A percentile compares a stretch with the other conserved stretches of the same genome.
Evolutionary conservation across 2,888 invertebrate species (phyloP).

Genomic region (Mythimna albipuncta): DNA sequence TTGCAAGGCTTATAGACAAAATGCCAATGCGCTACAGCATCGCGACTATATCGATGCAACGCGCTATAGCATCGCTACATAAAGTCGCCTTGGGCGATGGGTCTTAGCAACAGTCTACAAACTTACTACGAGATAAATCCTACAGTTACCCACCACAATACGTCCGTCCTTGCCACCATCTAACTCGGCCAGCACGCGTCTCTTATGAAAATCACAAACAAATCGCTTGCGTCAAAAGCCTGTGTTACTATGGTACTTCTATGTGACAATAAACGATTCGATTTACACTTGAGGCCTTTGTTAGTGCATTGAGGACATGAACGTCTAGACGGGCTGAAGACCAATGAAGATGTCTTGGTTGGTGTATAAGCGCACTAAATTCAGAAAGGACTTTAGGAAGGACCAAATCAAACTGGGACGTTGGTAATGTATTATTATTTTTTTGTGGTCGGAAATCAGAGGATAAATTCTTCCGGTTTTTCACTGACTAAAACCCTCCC

Average conservation of each 20-base stretch:
- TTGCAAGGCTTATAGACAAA: too few species aligned
- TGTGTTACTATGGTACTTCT: slow-evolving; percentile 24
- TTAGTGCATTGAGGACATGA: slow-evolving; percentile 14
- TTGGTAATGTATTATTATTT: too few species aligned
- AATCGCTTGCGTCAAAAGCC: slow-evolving; percentile 56
- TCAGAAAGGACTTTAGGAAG: not conserved
- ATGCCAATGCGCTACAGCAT: too few species aligned
- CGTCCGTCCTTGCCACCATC: slow-evolving; percentile 45
- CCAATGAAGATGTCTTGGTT: not conserved
- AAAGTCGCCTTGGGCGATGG: too few species aligned
- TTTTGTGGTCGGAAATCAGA: too few species aligned
- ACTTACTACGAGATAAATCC: slow-evolving; percentile 39
- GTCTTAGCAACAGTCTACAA: slow-evolving; percentile 33
- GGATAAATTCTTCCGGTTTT: too few species aligned
- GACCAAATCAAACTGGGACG: too few species aligned
- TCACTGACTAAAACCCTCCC: too few species aligned
- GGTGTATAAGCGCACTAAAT: not conserved
- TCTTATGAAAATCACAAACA: slow-evolving; percentile 64
- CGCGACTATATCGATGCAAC: too few species aligned
- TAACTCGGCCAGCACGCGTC: slow-evolving; percentile 61
- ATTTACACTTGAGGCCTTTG: slow-evolving; percentile 38
- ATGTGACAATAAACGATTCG: slow-evolving; percentile 49
- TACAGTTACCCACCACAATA: slow-evolving; percentile 40
- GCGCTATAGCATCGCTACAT: too few species aligned
- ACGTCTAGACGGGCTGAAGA: slow-evolving; percentile 24